phyloP scores from a whole-genome alignment of 2,797 vertebrate genomes.

The Notoglanidium macrostoma region DNA sequence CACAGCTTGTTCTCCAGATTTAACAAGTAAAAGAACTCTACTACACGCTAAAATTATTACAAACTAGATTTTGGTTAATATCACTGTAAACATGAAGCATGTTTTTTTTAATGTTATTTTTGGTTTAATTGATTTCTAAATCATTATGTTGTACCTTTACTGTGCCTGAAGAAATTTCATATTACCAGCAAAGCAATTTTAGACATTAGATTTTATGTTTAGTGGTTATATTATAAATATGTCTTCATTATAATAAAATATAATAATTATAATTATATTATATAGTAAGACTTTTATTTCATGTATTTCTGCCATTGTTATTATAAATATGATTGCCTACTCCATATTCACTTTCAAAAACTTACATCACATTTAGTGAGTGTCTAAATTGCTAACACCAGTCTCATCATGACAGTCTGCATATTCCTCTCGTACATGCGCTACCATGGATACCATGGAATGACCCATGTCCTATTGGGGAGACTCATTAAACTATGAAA shows the following conservation, averaged over 20 bases:
- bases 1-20: background rate
- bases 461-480: background rate
- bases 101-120: background rate
- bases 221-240: background rate
- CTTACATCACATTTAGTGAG: background rate
- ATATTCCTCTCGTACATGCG: background rate
- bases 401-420: background rate
- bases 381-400: background rate
- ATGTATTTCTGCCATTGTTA: background rate
- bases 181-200: background rate
- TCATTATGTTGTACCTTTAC: background rate
- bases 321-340: background rate
- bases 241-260: background rate
- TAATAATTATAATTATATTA: background rate
- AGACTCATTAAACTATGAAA: background rate
- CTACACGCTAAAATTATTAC: background rate
- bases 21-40: background rate
- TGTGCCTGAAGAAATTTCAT: background rate
- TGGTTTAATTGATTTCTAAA: background rate
- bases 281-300: background rate
- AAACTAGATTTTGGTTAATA: background rate
- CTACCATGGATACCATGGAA: background rate
- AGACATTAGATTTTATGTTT: background rate
- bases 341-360: background rate
- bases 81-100: background rate